These are phyloP conservation scores for Cephus nigrinus DNA, from an alignment of 2,888 invertebrate genomes.

Conservation along the genomic window DNA sequence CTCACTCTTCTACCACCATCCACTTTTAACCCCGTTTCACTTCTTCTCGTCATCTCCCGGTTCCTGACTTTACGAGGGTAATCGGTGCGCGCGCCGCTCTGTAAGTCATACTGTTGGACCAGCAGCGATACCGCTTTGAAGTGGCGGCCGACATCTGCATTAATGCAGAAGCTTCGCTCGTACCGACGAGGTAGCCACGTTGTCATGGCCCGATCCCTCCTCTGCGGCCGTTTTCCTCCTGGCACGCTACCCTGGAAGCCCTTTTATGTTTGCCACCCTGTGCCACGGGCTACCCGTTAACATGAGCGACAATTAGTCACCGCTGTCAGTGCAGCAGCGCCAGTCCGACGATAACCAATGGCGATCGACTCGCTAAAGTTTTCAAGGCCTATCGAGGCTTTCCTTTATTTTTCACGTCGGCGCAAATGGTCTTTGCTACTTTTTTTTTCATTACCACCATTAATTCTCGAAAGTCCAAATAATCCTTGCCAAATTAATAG, in stretches of 20 bases:
- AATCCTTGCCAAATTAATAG: neutral
- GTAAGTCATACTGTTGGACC: neutral
- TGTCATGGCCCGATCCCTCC: conserved; percentile 24
- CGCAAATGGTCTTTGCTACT: neutral
- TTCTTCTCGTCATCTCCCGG: conserved; percentile 23
- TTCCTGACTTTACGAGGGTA: conserved; percentile 19
- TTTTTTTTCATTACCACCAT: neutral
- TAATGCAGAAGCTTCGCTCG: conserved; percentile 30
- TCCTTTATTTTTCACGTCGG: neutral
- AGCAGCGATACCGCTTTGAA: conserved; percentile 42
- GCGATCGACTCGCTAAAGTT: neutral
- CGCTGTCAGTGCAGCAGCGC: conserved; percentile 6
- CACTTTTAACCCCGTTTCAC: conserved; percentile 13
- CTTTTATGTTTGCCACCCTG: conserved; percentile 37
- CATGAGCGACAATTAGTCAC: conserved; percentile 51
- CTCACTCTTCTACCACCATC: conserved; percentile 15
- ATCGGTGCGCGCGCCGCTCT: neutral
- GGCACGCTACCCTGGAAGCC: conserved; percentile 23
- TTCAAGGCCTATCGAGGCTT: neutral
- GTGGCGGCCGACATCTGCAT: conserved; percentile 52
- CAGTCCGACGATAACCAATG: neutral
- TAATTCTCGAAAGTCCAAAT: neutral
- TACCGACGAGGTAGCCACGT: neutral
- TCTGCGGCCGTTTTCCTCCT: conserved; percentile 38
- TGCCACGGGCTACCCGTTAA: conserved; percentile 38